Evolutionary conservation across 2,113 vertebrate species (phyloP).

Genomic region (Mionectes macconnelli): DNA sequence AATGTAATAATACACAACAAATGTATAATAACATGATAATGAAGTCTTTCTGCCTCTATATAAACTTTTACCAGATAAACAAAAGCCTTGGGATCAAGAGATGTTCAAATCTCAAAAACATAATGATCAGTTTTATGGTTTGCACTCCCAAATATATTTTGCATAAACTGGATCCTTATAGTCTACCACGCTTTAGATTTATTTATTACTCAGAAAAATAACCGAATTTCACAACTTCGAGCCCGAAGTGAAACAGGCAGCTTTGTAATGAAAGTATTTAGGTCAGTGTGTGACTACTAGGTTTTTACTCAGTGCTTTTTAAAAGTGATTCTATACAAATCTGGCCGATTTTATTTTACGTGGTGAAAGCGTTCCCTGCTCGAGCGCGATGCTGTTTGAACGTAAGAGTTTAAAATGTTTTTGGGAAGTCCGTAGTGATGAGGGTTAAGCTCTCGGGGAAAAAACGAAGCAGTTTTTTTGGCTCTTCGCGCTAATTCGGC

Average conservation of each 20-base stretch:
- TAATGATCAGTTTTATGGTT: neutral
- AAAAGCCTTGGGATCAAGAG: neutral
- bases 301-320: neutral
- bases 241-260: neutral
- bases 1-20: neutral
- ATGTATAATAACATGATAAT: neutral
- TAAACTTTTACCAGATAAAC: neutral
- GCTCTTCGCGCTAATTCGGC: rapidly evolving
- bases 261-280: no score
- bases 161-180: neutral
- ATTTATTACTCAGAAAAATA: neutral
- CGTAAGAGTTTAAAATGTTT: neutral
- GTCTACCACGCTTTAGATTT: neutral
- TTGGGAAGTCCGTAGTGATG: neutral
- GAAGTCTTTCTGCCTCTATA: neutral
- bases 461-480: neutral
- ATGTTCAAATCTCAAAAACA: neutral
- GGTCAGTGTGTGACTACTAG: neutral
- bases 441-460: neutral
- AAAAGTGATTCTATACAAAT: rapidly evolving
- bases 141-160: neutral
- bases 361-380: neutral
- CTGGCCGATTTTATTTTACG: neutral
- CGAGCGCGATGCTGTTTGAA: neutral
- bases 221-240: neutral